These are phyloP conservation scores for Brachymystax lenok DNA, from an alignment of 2,797 vertebrate species.

Conservation along the genomic window DNA sequence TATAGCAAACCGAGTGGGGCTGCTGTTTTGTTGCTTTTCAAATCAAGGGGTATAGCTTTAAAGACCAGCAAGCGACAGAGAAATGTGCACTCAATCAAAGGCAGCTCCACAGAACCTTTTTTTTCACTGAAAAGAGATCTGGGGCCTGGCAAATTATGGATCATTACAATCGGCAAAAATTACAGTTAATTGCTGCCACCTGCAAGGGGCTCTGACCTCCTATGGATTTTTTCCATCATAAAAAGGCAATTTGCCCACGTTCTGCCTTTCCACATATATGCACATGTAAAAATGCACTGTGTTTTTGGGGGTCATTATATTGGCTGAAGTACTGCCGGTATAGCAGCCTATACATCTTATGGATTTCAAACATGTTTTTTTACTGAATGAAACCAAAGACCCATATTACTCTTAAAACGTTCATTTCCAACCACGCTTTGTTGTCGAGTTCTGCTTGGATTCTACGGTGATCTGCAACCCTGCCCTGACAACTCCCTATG, in stretches of 20 bases:
- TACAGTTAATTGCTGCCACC: conserved; percentile 90
- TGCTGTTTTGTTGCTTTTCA: neutral
- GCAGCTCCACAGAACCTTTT: conserved; percentile 64
- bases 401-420: conserved; percentile 58
- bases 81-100: conserved; percentile 78
- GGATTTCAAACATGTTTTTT: conserved; percentile 60
- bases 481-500: neutral
- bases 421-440: conserved; percentile 56
- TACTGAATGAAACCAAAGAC: conserved; percentile 61
- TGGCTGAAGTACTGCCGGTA: conserved; percentile 28
- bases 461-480: conserved; percentile 26
- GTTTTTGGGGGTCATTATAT: conserved; percentile 55
- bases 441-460: conserved; percentile 60
- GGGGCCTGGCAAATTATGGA: conserved; percentile 81
- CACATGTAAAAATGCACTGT: conserved; percentile 62
- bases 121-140: conserved; percentile 74
- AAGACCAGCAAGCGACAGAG: conserved; percentile 65
- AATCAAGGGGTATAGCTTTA: neutral
- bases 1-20: neutral
- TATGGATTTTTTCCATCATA: conserved; percentile 81
- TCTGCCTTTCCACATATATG: conserved; percentile 49
- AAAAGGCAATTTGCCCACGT: conserved; percentile 74
- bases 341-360: conserved; percentile 26
- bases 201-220: conserved; percentile 83
- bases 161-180: conserved; percentile 88